Evolutionary conservation across 2,113 vertebrate genomes (phyloP), one percentile per base, ranked within the genome.

Genomic region (Labeo catla): DNA sequence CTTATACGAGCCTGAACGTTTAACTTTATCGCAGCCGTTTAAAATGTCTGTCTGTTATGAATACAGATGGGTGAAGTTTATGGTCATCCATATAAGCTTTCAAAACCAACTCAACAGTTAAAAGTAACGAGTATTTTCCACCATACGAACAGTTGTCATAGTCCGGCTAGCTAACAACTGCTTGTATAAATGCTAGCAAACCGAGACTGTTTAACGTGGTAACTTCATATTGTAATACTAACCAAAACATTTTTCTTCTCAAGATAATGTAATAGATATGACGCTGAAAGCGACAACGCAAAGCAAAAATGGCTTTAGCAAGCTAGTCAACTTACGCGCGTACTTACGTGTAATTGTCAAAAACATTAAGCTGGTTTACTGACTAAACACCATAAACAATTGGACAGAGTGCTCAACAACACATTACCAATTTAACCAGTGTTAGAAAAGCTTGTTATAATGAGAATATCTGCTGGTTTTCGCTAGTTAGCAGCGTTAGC

Each of bases 401-500:
- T 81, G 59, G 28, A 47, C 39, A 15, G 4, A 65, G 12, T 23
- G 49, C 78, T 63, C 7, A 15, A 77, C 6, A 34, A 28, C 19
- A 28, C 4, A 49, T 49, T 47, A 81, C 43, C 39, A 81, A 47
- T 45, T 47, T 47, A 23, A 28, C 12, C 12, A 65, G 13, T 65
- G 12, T 15, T 23, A 21, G 6, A 61, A 61, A 59, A 59, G 34
- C 4, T 2, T n/a, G 19, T 11, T 28, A 28, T 28, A 80, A 4
- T 0, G 1, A 16, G 11, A 47, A 47, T 10, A 49, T 5, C 13
- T 13, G 8, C 4, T 10, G 57, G 39, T n/a, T 47, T 45, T 47
- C n/a, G 12, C 59, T 61, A 28, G 78, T 47, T 81, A 81, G 78
- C 78, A 81, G 43, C n/a, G 59, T 47, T 81, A 81, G 59, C 78